These are phyloP conservation scores for Oncopodura yosiiana DNA, from an alignment of 1,140 invertebrate genomes.

Conservation along the genomic window DNA sequence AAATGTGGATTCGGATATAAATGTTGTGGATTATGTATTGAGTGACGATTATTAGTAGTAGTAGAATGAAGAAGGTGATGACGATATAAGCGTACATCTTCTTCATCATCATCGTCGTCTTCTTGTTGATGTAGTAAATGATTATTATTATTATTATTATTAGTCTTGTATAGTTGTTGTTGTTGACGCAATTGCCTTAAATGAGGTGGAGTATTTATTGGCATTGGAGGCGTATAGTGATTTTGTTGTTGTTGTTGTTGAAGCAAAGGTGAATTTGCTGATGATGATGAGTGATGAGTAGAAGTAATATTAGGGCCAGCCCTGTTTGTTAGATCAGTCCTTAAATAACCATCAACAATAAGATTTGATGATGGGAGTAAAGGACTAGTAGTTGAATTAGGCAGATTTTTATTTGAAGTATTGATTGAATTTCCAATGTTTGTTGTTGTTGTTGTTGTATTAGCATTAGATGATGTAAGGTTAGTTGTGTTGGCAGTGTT, in stretches of 20 bases:
- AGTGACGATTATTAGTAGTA: neutral
- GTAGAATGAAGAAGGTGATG: too few relatives aligned
- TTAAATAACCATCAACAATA: neutral
- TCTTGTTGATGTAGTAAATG: too few relatives aligned
- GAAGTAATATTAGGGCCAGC: neutral
- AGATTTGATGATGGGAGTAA: neutral
- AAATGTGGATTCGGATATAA: too few relatives aligned
- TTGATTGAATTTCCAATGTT: neutral
- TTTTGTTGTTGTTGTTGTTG: neutral
- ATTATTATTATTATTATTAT: too few relatives aligned
- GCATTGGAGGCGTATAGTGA: neutral
- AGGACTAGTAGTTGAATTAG: too few relatives aligned
- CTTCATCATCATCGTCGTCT: too few relatives aligned
- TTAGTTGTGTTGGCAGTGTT: neutral
- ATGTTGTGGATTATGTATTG: neutral
- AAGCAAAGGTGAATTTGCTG: neutral
- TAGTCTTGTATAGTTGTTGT: too few relatives aligned
- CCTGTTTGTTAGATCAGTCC: neutral
- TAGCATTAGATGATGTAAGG: slow-evolving; percentile 2
- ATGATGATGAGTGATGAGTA: slow-evolving; percentile 5
- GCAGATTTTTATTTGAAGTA: neutral
- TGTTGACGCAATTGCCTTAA: too few relatives aligned
- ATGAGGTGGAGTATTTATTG: too few relatives aligned
- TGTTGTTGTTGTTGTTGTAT: slow-evolving; percentile 2
- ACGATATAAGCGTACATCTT: too few relatives aligned